phyloP scores from a whole-genome alignment of 2,888 invertebrate species.

The Limnephilus rhombicus region DNA sequence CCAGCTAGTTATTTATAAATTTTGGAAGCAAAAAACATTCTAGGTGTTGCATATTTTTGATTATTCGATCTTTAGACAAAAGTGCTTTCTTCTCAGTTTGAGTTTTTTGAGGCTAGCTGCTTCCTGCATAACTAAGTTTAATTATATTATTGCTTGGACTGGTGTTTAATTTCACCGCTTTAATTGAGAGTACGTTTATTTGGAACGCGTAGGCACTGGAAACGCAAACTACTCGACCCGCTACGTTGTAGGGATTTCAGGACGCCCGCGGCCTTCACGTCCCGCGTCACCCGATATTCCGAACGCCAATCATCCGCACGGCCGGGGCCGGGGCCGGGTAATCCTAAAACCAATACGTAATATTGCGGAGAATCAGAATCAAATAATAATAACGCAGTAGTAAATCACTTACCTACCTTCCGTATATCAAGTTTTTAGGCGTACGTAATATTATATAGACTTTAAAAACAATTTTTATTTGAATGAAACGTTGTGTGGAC shows the following conservation, averaged over 20 bases:
- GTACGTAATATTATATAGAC: neutral
- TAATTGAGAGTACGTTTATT: neutral
- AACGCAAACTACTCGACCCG: neutral
- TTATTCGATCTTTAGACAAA: too few relatives aligned
- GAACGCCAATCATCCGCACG: neutral
- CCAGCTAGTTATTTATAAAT: too few relatives aligned
- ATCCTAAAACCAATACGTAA: too few relatives aligned
- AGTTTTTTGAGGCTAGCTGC: too few relatives aligned
- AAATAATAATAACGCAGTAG: neutral
- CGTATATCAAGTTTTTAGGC: neutral
- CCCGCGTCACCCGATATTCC: neutral
- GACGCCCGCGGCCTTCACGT: neutral
- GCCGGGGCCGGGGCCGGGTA: too few relatives aligned
- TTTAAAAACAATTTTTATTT: neutral
- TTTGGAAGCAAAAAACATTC: too few relatives aligned
- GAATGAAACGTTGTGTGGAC: neutral
- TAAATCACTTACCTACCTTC: too few relatives aligned
- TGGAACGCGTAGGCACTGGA: neutral
- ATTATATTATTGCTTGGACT: neutral
- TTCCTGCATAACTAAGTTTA: too few relatives aligned
- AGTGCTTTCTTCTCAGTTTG: too few relatives aligned
- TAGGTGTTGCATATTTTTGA: too few relatives aligned
- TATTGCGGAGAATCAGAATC: neutral
- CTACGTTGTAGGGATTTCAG: neutral
- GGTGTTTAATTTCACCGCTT: neutral